phyloP scores from a whole-genome alignment of 2,888 invertebrate species.

The Lithophane socia region DNA sequence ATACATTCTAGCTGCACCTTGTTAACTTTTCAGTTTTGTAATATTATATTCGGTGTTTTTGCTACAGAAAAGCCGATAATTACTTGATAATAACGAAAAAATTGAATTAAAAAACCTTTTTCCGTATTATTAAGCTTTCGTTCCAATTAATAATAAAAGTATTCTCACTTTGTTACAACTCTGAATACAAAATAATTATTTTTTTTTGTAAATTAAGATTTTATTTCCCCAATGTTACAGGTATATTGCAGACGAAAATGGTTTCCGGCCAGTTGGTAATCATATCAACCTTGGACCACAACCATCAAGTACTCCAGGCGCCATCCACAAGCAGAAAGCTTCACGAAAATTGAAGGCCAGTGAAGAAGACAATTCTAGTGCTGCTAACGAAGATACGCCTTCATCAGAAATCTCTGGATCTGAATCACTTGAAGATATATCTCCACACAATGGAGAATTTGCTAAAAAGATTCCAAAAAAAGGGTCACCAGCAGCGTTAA shows the following conservation, averaged over 20 bases:
- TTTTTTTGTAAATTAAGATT: neutral
- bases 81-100: too few species aligned
- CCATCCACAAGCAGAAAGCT: slow-evolving; percentile 67
- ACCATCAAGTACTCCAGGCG: slow-evolving; percentile 62
- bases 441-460: slow-evolving; percentile 38
- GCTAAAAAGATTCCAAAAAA: slow-evolving; percentile 46
- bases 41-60: too few species aligned
- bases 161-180: neutral
- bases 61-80: too few species aligned
- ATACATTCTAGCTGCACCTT: too few species aligned
- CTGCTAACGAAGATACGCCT: slow-evolving; percentile 53
- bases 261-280: slow-evolving; percentile 92
- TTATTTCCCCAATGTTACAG: slow-evolving; percentile 72
- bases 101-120: too few species aligned
- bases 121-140: too few species aligned
- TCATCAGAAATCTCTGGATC: slow-evolving; percentile 58
- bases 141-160: too few species aligned
- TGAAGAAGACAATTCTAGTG: slow-evolving; percentile 66
- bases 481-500: neutral
- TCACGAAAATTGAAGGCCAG: slow-evolving; percentile 72
- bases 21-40: too few species aligned
- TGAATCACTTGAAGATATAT: slow-evolving; percentile 40
- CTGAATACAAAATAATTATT: neutral
- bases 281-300: slow-evolving; percentile 89
- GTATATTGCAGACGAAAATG: slow-evolving; percentile 94